Base-by-base conservation (phyloP, 2,797 vertebrate genomes). In the Ptychobarbus kaznakovi region DNA sequence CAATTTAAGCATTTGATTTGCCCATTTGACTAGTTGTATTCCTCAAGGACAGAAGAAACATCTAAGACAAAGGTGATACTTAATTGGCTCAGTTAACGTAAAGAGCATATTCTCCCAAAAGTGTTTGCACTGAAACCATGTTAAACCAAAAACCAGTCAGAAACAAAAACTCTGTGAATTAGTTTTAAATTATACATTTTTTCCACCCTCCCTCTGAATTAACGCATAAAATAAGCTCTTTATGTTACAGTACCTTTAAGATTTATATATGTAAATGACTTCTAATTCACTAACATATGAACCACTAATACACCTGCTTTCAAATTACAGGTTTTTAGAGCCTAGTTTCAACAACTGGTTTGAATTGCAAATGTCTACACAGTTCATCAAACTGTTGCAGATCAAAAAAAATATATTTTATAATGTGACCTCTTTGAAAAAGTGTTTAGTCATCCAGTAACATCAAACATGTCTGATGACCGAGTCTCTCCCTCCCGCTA, bases 391-490 rank as follows among this genome's bases (percentile, higher is more conserved):
- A 66, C 28, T 11, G 15, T 16, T 49, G 22, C 3, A 32, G 28
- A 32, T 66, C 13, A 22, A 56, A 69, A 42, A 40, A 10, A 6
- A 22, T 32, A 16, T 69, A 25, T n/a, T 35, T 7, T 6, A 35
- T 40, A 13, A 65, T 22, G 20, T 66, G 44, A 65, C 8, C 49
- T 32, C 25, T 65, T 74, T 25, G 63, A 61, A 58, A 61, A 6
- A 46, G 63, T 80, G 35, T 82, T 72, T 74, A 49, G 28, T 68
- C 2, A 3, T 10, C 40, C 38, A 74, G 11, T 38, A 44, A 82
- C 35, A 44, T 70, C 38, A 61, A 78, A 70, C 75, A 46, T 32
- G 68, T 66, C n/a, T 69, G 63, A 73, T 61, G 38, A 78, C 13
- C 32, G 46, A 76, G 46, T 32, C 74, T 46, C 49, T 70, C 63